Evolutionary conservation across 1,140 invertebrate genomes (phyloP).

Genomic region (Papilio polyxenes): DNA sequence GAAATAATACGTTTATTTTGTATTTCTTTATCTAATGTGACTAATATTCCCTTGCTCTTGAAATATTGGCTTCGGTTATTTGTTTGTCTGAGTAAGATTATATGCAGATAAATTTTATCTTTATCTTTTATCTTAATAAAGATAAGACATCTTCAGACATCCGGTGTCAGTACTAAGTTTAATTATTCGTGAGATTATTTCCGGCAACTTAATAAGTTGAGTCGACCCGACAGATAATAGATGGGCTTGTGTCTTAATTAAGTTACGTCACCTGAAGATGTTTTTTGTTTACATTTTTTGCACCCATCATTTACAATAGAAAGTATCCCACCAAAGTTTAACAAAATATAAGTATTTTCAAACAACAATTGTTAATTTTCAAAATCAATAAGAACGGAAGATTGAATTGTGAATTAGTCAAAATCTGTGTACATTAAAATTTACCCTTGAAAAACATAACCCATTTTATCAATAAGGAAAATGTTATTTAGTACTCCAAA

Average conservation of each 20-base stretch:
- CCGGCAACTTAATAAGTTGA: conserved; percentile 38
- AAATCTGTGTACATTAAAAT: no score
- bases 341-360: no score
- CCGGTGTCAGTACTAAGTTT: conserved; percentile 9
- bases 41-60: not conserved
- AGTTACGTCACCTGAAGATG: not conserved
- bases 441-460: no score
- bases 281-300: not conserved
- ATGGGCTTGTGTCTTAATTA: not conserved
- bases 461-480: no score
- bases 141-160: conserved; percentile 4
- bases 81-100: not conserved
- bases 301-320: no score
- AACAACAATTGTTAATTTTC: no score
- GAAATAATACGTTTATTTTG: not conserved
- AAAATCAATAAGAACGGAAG: not conserved
- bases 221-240: not conserved
- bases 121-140: not conserved
- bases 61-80: not conserved
- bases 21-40: not conserved
- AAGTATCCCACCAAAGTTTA: no score
- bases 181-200: conserved; percentile 38
- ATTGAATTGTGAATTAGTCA: not conserved
- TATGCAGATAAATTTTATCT: not conserved
- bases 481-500: no score